Percentiles rank a stretch among this genome's conserved stretches.
Evolutionary conservation across 2,888 invertebrate species (phyloP).

Genomic region (Hemistola chrysoprasaria): DNA sequence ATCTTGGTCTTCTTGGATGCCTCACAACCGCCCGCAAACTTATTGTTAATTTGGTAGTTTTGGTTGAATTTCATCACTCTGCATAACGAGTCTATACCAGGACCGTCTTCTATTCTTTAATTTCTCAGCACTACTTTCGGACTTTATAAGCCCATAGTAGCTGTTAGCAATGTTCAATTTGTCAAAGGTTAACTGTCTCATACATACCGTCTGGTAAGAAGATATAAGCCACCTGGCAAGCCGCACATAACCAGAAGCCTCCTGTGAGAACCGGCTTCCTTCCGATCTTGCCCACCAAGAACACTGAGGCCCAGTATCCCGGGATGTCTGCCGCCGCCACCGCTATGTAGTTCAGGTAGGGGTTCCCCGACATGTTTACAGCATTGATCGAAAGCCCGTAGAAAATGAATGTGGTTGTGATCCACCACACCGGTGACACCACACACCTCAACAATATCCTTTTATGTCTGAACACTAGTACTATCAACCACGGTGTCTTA

Average conservation of each 20-base stretch:
- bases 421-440: conserved; percentile 79
- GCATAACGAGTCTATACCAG: too few species aligned
- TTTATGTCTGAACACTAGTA: conserved; percentile 49
- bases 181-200: too few species aligned
- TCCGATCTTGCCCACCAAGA: conserved; percentile 81
- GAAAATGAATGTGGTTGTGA: conserved; percentile 83
- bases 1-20: too few species aligned
- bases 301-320: conserved; percentile 81
- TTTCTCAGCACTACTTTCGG: too few species aligned
- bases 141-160: too few species aligned
- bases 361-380: conserved; percentile 82
- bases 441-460: conserved; percentile 43
- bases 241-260: conserved; percentile 82
- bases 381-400: conserved; percentile 84
- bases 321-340: conserved; percentile 85
- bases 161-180: too few species aligned
- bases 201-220: conserved; percentile 69
- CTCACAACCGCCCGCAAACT: too few species aligned
- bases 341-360: conserved; percentile 83
- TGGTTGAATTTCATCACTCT: too few species aligned
- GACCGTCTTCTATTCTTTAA: too few species aligned
- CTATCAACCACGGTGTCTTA: conserved; percentile 3
- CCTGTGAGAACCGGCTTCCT: conserved; percentile 79
- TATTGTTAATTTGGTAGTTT: too few species aligned
- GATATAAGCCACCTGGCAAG: conserved; percentile 78